Evolutionary conservation across 1,140 invertebrate species (phyloP).

Genomic region (Dendrolimus kikuchii): DNA sequence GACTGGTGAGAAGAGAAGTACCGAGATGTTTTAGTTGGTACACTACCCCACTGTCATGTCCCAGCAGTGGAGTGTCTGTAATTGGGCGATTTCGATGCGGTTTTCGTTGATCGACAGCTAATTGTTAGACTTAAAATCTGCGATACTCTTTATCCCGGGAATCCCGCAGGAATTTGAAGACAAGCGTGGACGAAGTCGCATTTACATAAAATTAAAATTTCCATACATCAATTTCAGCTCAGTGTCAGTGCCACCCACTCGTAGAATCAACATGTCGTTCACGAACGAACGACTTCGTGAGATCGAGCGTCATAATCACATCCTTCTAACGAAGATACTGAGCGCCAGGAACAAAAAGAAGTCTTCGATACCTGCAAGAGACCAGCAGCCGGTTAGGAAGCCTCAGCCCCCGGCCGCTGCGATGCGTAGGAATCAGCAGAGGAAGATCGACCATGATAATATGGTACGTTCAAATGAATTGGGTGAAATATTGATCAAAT

Average conservation of each 20-base stretch:
- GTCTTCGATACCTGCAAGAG: constrained; percentile 36
- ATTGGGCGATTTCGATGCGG: too few species aligned
- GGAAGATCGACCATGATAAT: constrained; percentile 62
- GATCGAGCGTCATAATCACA: constrained; percentile 67
- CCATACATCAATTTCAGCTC: constrained; percentile 31
- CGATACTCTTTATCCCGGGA: too few species aligned
- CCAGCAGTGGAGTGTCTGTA: too few species aligned
- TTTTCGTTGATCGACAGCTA: too few species aligned
- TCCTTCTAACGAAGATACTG: constrained; percentile 61
- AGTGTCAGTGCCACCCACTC: constrained; percentile 34
- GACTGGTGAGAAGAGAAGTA: too few species aligned
- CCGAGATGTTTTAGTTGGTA: too few species aligned
- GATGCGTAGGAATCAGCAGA: constrained; percentile 46
- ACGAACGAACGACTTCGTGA: constrained; percentile 63
- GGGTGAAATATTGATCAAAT: too few species aligned
- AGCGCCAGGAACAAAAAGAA: constrained; percentile 46
- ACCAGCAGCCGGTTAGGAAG: constrained; percentile 17
- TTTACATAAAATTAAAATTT: too few species aligned
- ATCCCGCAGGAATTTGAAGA: too few species aligned
- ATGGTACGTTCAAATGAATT: constrained; percentile 34
- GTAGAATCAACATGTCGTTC: constrained; percentile 66
- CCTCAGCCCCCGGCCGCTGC: constrained; percentile 46
- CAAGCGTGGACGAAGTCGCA: too few species aligned
- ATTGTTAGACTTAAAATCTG: too few species aligned
- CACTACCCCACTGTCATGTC: too few species aligned